phyloP scores from a whole-genome alignment of 1,140 invertebrate species.

The Caenorhabditis latens region DNA sequence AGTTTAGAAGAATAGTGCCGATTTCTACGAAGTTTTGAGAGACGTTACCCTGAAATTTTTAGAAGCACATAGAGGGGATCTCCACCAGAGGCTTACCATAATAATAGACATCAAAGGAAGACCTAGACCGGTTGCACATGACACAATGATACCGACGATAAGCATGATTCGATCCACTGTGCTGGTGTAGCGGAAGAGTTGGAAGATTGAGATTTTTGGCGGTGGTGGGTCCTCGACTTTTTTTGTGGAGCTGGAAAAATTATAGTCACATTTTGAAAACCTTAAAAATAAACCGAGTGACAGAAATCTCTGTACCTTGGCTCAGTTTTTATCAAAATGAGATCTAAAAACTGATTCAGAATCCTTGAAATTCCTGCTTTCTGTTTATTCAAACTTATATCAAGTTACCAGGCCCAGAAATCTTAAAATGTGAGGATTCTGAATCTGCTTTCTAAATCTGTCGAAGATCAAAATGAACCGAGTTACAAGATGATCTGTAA shows the following conservation, averaged over 20 bases:
- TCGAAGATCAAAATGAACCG: too few species aligned
- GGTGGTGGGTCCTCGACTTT: not conserved
- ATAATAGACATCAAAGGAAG: conserved; percentile 67
- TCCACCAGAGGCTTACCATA: conserved; percentile 20
- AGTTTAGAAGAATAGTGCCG: conserved; percentile 30
- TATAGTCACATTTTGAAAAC: not conserved
- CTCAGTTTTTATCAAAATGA: too few species aligned
- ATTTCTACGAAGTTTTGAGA: conserved; percentile 54
- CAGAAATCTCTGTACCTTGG: too few species aligned
- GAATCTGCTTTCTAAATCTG: too few species aligned
- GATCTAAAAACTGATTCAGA: too few species aligned
- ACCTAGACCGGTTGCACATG: conserved; percentile 63
- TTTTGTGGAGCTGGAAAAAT: conserved; percentile 21
- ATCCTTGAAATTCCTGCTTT: too few species aligned
- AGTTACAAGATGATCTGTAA: too few species aligned
- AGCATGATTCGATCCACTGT: conserved; percentile 62
- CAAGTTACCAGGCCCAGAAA: too few species aligned
- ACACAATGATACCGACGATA: conserved; percentile 58
- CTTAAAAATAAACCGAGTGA: too few species aligned
- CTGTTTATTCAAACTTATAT: too few species aligned
- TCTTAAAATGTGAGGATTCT: too few species aligned
- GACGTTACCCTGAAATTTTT: conserved; percentile 56
- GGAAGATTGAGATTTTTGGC: conserved; percentile 56
- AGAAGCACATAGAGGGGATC: not conserved
- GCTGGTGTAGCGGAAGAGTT: conserved; percentile 66